These are phyloP conservation scores for Conus ventricosus DNA, from an alignment of 1,140 invertebrate genomes.

Conservation along the genomic window DNA sequence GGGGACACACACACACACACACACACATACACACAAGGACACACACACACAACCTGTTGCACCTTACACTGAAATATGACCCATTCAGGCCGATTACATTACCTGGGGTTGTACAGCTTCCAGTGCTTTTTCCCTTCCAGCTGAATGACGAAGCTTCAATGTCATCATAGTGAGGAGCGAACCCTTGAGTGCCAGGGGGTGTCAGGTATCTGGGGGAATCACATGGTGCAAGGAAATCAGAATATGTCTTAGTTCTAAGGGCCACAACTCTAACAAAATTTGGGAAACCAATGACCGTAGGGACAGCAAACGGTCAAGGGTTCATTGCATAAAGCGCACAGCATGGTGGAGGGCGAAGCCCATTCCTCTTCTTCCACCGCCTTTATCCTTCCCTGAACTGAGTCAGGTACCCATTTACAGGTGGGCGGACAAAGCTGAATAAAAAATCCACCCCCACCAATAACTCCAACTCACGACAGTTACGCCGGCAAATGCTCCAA, in stretches of 20 bases:
- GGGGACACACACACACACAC: not conserved
- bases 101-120: constrained; percentile 88
- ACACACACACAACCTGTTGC: not conserved
- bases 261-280: not conserved
- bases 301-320: too few species aligned
- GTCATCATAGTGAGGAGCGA: constrained; percentile 98
- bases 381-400: too few species aligned
- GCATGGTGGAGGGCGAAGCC: too few species aligned
- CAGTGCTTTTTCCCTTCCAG: constrained; percentile 96
- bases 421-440: too few species aligned
- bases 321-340: too few species aligned
- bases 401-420: too few species aligned
- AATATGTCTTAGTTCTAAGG: not conserved
- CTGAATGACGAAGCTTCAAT: constrained; percentile 99
- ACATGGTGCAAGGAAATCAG: constrained; percentile 1
- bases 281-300: not conserved
- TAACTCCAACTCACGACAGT: too few species aligned
- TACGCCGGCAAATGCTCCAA: too few species aligned
- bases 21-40: too few species aligned
- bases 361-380: too few species aligned
- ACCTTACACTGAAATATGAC: not conserved
- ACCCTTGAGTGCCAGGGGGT: constrained; percentile 95
- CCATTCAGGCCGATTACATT: not conserved
- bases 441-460: too few species aligned
- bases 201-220: constrained; percentile 85